Percentiles rank a stretch among this genome's conserved stretches.
Conservation (phyloP, 2,113 vertebrate genomes). For the Tetrao urogallus region DNA sequence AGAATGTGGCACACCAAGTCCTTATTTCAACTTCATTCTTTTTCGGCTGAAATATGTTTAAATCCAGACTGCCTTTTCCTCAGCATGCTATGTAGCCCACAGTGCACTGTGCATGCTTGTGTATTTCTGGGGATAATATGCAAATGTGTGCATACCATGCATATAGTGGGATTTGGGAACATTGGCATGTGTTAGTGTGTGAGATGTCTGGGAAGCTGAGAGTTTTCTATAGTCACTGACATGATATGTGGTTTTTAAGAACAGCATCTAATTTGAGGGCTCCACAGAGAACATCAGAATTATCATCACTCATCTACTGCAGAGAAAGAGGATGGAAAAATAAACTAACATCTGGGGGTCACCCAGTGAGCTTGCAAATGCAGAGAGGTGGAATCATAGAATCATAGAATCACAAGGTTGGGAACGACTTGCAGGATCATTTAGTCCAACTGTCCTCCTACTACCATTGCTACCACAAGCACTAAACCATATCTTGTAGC, state of each 20-base stretch:
- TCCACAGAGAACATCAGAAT: background rate
- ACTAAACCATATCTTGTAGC: no score
- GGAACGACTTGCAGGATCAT: no score
- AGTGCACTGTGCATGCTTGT: background rate
- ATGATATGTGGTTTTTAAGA: background rate
- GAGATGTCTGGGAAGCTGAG: background rate
- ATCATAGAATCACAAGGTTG: no score
- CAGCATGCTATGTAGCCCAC: background rate
- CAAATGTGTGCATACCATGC: background rate
- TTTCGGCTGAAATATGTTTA: background rate
- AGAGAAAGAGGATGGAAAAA: background rate
- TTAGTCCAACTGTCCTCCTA: no score
- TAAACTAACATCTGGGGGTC: background rate
- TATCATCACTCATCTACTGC: background rate
- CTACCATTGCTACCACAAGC: no score
- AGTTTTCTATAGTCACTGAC: background rate
- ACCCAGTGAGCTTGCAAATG: accelerated
- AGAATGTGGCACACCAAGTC: background rate
- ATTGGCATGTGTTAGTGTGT: accelerated
- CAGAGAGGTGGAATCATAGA: accelerated
- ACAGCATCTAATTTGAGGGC: background rate
- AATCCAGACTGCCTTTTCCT: background rate
- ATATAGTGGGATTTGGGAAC: background rate
- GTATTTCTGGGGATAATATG: accelerated
- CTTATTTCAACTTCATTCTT: background rate